Percentiles rank a stretch among this genome's conserved stretches.
Conservation (phyloP, 2,113 vertebrate genomes). For the Brienomyrus brachyistius region DNA sequence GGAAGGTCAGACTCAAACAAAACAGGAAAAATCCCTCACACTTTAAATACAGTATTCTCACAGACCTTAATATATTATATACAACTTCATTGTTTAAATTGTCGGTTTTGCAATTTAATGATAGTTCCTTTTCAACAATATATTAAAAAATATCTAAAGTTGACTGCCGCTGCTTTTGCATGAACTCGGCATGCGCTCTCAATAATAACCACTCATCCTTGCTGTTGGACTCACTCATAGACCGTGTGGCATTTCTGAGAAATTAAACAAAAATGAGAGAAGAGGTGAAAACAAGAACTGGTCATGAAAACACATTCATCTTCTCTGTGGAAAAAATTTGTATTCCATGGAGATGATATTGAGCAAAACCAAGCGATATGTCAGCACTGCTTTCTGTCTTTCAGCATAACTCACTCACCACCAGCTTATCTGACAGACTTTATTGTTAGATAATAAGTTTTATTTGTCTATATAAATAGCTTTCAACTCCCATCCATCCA, state of each 20-base stretch:
- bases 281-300: not conserved
- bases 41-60: not conserved
- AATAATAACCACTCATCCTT: not conserved
- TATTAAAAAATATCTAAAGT: not conserved
- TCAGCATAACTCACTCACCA: not conserved
- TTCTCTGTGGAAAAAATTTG: not conserved
- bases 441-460: not conserved
- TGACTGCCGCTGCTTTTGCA: not conserved
- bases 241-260: not conserved
- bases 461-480: not conserved
- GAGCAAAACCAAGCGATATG: not conserved
- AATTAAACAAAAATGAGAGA: not conserved
- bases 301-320: not conserved
- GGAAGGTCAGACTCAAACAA: not conserved
- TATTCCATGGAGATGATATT: not conserved
- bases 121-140: not conserved
- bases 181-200: not conserved
- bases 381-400: not conserved
- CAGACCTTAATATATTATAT: not conserved
- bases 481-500: not conserved
- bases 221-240: not conserved
- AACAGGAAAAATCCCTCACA: not conserved
- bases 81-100: not conserved
- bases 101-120: not conserved
- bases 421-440: not conserved